A percentile compares a stretch with the other conserved stretches of the same genome.
phyloP scores from a whole-genome alignment of 2,888 invertebrate genomes.

The Cheiracanthium punctorium region DNA sequence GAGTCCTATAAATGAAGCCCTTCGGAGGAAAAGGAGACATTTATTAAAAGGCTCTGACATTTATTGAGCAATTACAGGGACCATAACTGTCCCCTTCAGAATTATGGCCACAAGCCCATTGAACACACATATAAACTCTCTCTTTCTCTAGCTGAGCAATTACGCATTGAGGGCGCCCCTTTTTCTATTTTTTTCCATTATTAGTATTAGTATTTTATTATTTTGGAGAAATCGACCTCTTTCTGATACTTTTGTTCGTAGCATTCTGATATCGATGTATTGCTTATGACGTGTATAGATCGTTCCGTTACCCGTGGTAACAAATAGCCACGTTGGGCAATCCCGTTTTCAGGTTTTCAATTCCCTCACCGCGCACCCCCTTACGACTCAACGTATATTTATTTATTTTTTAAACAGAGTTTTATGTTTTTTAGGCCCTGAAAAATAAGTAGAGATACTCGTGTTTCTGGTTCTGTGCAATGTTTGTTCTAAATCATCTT shows the following conservation, averaged over 20 bases:
- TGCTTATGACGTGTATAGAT: slow-evolving; percentile 66
- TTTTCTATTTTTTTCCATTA: slow-evolving; percentile 44
- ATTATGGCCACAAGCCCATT: slow-evolving; percentile 64
- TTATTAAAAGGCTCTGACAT: slow-evolving; percentile 70
- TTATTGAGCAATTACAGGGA: slow-evolving; percentile 70
- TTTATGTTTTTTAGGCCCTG: slow-evolving; percentile 11
- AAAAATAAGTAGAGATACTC: too few relatives aligned
- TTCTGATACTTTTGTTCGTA: slow-evolving; percentile 50
- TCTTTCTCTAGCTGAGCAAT: slow-evolving; percentile 36
- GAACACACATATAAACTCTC: slow-evolving; percentile 67
- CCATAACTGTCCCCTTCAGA: slow-evolving; percentile 67
- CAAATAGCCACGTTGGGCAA: slow-evolving; percentile 57
- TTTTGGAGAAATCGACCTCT: slow-evolving; percentile 61
- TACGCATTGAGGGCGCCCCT: slow-evolving; percentile 33
- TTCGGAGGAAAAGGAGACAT: slow-evolving; percentile 67
- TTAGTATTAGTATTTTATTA: slow-evolving; percentile 68
- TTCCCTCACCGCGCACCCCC: neutral
- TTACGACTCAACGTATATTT: too few relatives aligned
- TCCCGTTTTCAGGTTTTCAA: slow-evolving; percentile 7
- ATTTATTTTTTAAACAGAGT: slow-evolving; percentile 12
- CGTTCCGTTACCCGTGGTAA: slow-evolving; percentile 61
- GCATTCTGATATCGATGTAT: slow-evolving; percentile 55
- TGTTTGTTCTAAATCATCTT: neutral
- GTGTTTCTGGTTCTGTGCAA: too few relatives aligned
- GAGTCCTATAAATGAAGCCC: slow-evolving; percentile 66